Evolutionary conservation across 2,797 vertebrate species (phyloP).

Genomic region (Peromyscus eremicus): DNA sequence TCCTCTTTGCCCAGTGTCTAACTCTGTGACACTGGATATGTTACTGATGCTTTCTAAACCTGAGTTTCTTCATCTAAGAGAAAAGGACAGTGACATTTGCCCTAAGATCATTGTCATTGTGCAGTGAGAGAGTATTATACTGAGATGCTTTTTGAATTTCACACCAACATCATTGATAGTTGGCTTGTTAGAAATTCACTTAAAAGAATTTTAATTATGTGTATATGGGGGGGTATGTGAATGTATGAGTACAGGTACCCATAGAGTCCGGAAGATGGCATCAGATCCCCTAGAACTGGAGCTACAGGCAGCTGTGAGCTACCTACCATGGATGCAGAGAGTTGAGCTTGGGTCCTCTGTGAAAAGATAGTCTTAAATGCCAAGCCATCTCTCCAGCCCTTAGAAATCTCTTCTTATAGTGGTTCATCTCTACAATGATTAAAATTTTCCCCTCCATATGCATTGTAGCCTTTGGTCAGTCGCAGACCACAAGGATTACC

Average conservation of each 20-base stretch:
- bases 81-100: neutral
- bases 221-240: neutral
- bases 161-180: neutral
- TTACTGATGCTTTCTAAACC: neutral
- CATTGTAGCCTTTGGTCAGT: neutral
- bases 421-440: neutral
- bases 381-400: neutral
- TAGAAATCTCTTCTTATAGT: constrained; percentile 37
- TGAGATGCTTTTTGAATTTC: neutral
- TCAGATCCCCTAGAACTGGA: neutral
- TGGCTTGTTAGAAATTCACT: neutral
- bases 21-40: neutral
- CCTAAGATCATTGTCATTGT: neutral
- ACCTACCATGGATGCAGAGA: neutral
- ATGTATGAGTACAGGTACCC: neutral
- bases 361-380: neutral
- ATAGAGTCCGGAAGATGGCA: neutral
- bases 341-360: neutral
- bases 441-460: neutral
- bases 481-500: neutral
- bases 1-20: neutral
- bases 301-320: neutral
- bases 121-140: rapidly evolving
- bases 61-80: neutral
- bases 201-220: neutral